Base-by-base conservation (phyloP, 2,888 invertebrate genomes). In the Notodonta dromedarius region DNA sequence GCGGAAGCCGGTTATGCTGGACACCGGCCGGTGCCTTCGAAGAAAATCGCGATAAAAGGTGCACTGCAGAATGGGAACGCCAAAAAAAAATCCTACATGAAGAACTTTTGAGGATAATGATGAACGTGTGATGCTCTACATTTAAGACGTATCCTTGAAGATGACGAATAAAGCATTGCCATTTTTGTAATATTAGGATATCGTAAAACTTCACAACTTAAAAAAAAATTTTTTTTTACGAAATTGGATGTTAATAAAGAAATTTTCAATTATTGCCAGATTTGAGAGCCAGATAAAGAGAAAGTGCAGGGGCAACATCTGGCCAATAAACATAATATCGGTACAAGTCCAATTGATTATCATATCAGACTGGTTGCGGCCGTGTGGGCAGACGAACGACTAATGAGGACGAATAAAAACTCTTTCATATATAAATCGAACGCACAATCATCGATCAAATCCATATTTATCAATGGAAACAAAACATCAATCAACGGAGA, bases 1-100 rank as follows among this genome's bases (percentile, higher is more conserved):
- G 80, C 90, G 87, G 90, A 88, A 93, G 93, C 93, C 91, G 92
- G 92, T 93, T 91, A 85, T 84, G 80, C 71, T 84, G 85, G 80
- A 82, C 83, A 84, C 75, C 82, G 79, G 73, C 75, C 82, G 79
- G 73, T 82, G 81, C 78, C 84, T 88, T 82, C 83, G 83, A 87
- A 87, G 87, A 89, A 90, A 88, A 86, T 82, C 82, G 85, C 84
- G 76, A 81, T 78, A 83, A 73, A 74, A 82, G 78, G 79, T 85
- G 83, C 85, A 84, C 61, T 79, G 75, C 74, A 67, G 70, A 67
- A 74, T 68, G 67, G 57, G 71, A 72, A 69, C 74, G 78, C 73
- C 77, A 75, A 78, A 76, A 78, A 71, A 69, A 59, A 59, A 24
- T 6, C 24, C 42, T 42, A 4, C 35, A 50, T 24, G 24, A 24